Evolutionary conservation across 1,140 invertebrate genomes (phyloP).

Genomic region (Choristoneura fumiferana): DNA sequence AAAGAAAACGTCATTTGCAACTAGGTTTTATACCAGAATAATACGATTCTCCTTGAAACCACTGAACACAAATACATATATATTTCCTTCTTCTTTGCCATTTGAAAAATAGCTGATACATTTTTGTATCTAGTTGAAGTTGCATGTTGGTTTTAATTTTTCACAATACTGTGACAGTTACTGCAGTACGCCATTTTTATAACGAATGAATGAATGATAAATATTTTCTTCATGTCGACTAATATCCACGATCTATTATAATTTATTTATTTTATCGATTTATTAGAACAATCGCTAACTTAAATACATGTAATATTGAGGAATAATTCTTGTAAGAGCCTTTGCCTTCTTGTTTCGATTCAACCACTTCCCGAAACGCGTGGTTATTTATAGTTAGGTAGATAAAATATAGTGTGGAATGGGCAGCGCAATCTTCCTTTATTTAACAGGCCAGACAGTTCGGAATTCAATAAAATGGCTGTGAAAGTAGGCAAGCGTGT

Average conservation of each 20-base stretch:
- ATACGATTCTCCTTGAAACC: constrained; percentile 7
- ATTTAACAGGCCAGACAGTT: constrained; percentile 37
- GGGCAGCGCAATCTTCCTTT: constrained; percentile 48
- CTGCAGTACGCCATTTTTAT: constrained; percentile 1
- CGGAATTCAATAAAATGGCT: constrained; percentile 66
- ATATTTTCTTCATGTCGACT: too few species aligned
- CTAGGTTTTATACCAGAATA: constrained; percentile 8
- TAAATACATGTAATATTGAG: too few species aligned
- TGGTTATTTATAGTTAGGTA: constrained; percentile 47
- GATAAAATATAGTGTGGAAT: constrained; percentile 20
- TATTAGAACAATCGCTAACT: too few species aligned
- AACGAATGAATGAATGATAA: not conserved
- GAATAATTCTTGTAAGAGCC: not conserved
- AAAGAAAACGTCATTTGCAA: constrained; percentile 50
- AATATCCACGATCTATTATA: too few species aligned
- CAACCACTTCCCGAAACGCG: constrained; percentile 39
- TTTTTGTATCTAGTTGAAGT: not conserved
- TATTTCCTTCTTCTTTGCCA: not conserved
- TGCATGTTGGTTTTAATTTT: not conserved
- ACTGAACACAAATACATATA: not conserved
- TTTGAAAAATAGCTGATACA: not conserved
- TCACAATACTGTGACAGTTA: not conserved
- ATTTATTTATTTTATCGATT: too few species aligned
- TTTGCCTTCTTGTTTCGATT: not conserved
- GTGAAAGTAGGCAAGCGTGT: constrained; percentile 35